Evolutionary conservation across 1,140 invertebrate genomes (phyloP).

Genomic region (Drosophila funebris): DNA sequence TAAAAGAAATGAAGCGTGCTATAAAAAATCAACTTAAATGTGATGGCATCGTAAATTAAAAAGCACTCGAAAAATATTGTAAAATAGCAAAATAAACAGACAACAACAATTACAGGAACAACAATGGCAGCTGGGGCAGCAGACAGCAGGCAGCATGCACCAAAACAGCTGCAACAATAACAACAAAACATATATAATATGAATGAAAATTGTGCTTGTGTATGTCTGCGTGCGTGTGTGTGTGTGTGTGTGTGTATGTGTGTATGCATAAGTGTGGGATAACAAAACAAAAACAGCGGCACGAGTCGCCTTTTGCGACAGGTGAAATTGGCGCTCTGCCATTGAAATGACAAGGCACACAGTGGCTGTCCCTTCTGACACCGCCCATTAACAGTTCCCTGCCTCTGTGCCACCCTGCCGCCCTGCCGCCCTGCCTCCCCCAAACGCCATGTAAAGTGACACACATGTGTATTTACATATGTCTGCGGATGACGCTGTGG

Average conservation of each 20-base stretch:
- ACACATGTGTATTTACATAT: slow-evolving; percentile 55
- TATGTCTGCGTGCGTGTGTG: neutral
- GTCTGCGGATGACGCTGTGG: slow-evolving; percentile 58
- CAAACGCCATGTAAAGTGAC: slow-evolving; percentile 35
- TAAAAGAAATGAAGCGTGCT: neutral
- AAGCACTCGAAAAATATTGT: slow-evolving; percentile 31
- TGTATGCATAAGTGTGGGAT: neutral
- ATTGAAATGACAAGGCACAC: slow-evolving; percentile 26
- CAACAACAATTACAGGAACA: slow-evolving; percentile 4
- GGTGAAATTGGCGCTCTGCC: slow-evolving; percentile 47
- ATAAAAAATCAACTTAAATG: slow-evolving; percentile 24
- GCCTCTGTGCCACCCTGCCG: neutral
- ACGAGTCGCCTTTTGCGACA: slow-evolving; percentile 34
- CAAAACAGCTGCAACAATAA: slow-evolving; percentile 30
- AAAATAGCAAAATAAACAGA: slow-evolving; percentile 32
- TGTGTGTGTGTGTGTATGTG: neutral
- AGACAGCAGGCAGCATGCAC: no score
- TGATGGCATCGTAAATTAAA: slow-evolving; percentile 6
- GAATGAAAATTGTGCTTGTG: neutral
- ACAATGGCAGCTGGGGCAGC: no score
- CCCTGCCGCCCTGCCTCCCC: neutral
- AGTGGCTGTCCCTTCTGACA: slow-evolving; percentile 5
- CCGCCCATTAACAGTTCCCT: neutral
- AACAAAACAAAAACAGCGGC: slow-evolving; percentile 6
- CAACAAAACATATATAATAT: neutral